phyloP scores from a whole-genome alignment of 1,140 invertebrate species.

The Dufourea novaeangliae region DNA sequence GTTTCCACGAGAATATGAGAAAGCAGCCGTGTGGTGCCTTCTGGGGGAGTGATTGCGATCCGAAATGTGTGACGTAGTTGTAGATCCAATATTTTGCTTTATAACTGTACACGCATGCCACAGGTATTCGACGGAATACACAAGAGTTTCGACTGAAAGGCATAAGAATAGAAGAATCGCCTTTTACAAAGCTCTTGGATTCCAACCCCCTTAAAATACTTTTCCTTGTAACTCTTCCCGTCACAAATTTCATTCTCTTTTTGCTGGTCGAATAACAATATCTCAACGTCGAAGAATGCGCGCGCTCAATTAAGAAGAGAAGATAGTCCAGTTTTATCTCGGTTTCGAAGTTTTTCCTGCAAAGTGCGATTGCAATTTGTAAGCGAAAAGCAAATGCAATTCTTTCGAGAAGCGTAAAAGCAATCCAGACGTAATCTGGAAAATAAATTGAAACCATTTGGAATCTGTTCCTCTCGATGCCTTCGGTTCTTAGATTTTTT shows the following conservation, averaged over 20 bases:
- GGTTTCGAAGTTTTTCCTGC: neutral
- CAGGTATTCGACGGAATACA: too few species aligned
- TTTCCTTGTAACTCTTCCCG: neutral
- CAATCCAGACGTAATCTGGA: constrained; percentile 10
- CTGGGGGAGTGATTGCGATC: constrained; percentile 53
- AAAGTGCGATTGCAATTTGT: neutral
- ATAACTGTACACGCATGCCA: neutral
- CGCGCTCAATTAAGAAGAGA: neutral
- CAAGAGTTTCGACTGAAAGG: neutral
- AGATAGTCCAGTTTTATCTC: neutral
- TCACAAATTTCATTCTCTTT: neutral
- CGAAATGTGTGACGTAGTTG: neutral
- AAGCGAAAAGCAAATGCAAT: neutral
- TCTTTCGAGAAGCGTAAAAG: neutral
- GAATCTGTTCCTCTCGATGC: neutral
- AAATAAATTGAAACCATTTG: neutral
- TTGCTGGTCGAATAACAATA: neutral
- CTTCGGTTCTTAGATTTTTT: neutral
- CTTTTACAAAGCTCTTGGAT: neutral
- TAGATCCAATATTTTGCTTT: constrained; percentile 30
- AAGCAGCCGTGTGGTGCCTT: constrained; percentile 37
- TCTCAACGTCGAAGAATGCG: neutral
- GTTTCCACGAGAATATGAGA: constrained; percentile 41
- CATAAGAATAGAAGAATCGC: neutral
- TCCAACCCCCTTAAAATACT: neutral